Evolutionary conservation across 1,140 invertebrate genomes (phyloP).

Genomic region (Drosophila hydei): DNA sequence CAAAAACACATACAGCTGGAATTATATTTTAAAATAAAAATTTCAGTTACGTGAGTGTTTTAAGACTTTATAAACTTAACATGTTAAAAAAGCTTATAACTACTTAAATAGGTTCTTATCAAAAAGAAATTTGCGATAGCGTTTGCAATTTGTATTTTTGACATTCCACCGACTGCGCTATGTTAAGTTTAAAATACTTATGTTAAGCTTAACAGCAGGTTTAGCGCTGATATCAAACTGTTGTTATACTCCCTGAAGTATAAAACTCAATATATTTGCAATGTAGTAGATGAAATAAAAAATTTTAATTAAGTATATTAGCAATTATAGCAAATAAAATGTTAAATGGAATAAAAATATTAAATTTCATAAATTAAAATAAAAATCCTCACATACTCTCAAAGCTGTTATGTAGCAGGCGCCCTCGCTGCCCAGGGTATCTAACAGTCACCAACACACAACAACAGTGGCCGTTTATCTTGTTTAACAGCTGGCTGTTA

Average conservation of each 20-base stretch:
- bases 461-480: constrained; percentile 5
- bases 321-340: not conserved
- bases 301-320: no score
- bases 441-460: constrained; percentile 1
- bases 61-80: no score
- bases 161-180: not conserved
- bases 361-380: not conserved
- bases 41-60: no score
- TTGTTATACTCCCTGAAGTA: constrained; percentile 1
- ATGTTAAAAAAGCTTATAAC: no score
- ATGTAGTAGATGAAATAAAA: no score
- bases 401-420: not conserved
- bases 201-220: not conserved
- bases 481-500: constrained; percentile 47
- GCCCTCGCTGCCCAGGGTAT: constrained; percentile 7
- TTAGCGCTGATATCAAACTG: not conserved
- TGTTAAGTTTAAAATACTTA: not conserved
- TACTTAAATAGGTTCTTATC: not conserved
- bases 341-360: not conserved
- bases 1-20: no score
- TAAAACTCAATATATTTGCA: no score
- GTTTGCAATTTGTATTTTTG: constrained; percentile 5
- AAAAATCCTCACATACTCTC: not conserved
- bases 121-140: not conserved
- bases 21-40: no score